Base-by-base conservation (phyloP, 2,888 invertebrate genomes). In the Tigriopus californicus region DNA sequence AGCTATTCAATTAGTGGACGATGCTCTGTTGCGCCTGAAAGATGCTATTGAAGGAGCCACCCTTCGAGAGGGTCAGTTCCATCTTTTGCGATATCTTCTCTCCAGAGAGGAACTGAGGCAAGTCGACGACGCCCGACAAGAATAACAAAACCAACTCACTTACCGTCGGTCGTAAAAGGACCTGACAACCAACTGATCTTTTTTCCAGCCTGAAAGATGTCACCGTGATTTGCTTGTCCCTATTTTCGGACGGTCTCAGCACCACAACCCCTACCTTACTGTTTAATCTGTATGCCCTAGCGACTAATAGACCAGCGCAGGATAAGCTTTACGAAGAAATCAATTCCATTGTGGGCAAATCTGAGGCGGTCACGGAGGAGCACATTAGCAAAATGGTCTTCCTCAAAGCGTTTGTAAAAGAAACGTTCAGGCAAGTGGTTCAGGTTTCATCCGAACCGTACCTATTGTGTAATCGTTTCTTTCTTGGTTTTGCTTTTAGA, bases 401-500 rank as follows among this genome's bases (percentile, higher is more conserved):
- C 64, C 68, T 82, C 10, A 77, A 75, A 66, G 81, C 81, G 1
- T 79, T 79, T 64, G 68, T 82, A 5, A 81, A 80, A 66, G 82
- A 82, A 68, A 71, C 78, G 0, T 69, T 76, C 49, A 71, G 80
- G 70, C 71, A 64, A 61, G 33, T 15, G n/a, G n/a, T n/a, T n/a
- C n/a, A n/a, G n/a, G n/a, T n/a, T n/a, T n/a, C n/a, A n/a, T n/a
- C n/a, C n/a, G n/a, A n/a, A n/a, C n/a, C n/a, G n/a, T n/a, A n/a
- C n/a, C n/a, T n/a, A n/a, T n/a, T n/a, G n/a, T n/a, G n/a, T n/a
- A n/a, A n/a, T n/a, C n/a, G n/a, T n/a, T n/a, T n/a, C n/a, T 18
- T 49, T 6, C 24, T 58, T 49, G 48, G n/a, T n/a, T n/a, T n/a
- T 41, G 40, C 11, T 61, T 66, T 62, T 64, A 69, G 73, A 56